Base-by-base conservation (phyloP, 2,888 invertebrate species). In the Ceratothoa steindachneri region DNA sequence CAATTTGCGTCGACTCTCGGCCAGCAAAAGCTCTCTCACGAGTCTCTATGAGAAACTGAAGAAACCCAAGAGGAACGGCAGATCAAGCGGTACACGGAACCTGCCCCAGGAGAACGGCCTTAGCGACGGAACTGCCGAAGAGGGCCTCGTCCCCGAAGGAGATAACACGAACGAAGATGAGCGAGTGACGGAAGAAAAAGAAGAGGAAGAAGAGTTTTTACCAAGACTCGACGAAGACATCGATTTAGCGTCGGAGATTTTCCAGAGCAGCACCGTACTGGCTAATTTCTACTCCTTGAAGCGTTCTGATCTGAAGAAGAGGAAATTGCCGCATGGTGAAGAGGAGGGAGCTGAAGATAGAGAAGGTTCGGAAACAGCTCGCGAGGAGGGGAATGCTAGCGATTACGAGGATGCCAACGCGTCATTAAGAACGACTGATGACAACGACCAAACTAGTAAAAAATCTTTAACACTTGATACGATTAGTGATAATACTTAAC, bases 161-260 rank as follows among this genome's bases (percentile, higher is more conserved):
- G 71, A 71, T 19, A 70, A 60, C 27, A 30, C 55, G 4, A 64
- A 70, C 30, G 41, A 24, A 24, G 71, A 71, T n/a, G 30, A 31
- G 29, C 30, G 55, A 15, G 30, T 30, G 19, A 41, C 70, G 53
- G 22, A 30, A 1, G 60, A 41, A 12, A n/a, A n/a, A n/a, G 71
- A 71, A 15, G 71, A 30, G 24, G 51, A 65, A 24, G 66, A 71
- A 5, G 71, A 71, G 30, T 51, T 71, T 22, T 29, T 64, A n/a
- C 65, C 65, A 4, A 69, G 71, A 19, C 28, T 28, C 1, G 71
- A 73, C 12, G 19, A 55, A 1, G 73, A 78, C 24, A 60, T 71
- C 12, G 78, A 78, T 60, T 75, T 75, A 73, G 73, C 78, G n/a
- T 30, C 71, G 29, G 75, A 75, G 22, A 70, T 78, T 5, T 70